Evolutionary conservation across 2,888 invertebrate genomes (phyloP), one percentile per base, ranked within the genome.

Genomic region (Bombylius discolor): DNA sequence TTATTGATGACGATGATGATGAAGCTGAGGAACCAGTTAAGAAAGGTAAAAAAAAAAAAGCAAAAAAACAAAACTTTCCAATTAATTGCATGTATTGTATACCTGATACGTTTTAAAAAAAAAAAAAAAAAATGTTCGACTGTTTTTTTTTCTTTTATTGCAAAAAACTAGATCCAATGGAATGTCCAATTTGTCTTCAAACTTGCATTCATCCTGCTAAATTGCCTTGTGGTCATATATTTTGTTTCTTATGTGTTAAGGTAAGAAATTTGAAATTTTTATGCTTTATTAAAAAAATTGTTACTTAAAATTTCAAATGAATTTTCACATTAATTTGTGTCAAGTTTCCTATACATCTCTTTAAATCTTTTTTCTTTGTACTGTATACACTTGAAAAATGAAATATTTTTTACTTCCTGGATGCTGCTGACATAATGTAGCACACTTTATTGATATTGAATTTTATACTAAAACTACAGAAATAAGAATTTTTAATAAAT

Each of bases 211-310:
- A 94, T 75, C 96, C 96, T n/a, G 89, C 94, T 1, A 82, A 86
- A 67, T 78, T 97, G 51, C 95, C 95, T 0, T 97, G 96, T 73
- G 85, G 85, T n/a, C 97, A 97, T 70, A 82, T 95, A 59, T 97
- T 97, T 73, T 97, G 96, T 74, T 97, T 90, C 71, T 78, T 97
- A 7, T 97, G 96, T 73, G 87, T 94, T 4, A 97, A 97, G 77
- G 81, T 81, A 66, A 67, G 70, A 68, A 56, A 32, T 23, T 23
- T 23, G 23, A 23, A 23, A 23, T 23, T 23, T 23, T 23, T 23
- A 3, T n/a, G n/a, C n/a, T n/a, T n/a, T n/a, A 23, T 23, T 23
- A 23, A 23, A 23, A 23, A 23, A 23, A 23, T 2, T 23, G 23
- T 23, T 23, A 23, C 23, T 23, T 23, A 23, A 23, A 23, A 23